Evolutionary conservation across 2,113 vertebrate species (phyloP), one percentile per base, ranked within the genome.

Genomic region (Urocynchramus pylzowi): DNA sequence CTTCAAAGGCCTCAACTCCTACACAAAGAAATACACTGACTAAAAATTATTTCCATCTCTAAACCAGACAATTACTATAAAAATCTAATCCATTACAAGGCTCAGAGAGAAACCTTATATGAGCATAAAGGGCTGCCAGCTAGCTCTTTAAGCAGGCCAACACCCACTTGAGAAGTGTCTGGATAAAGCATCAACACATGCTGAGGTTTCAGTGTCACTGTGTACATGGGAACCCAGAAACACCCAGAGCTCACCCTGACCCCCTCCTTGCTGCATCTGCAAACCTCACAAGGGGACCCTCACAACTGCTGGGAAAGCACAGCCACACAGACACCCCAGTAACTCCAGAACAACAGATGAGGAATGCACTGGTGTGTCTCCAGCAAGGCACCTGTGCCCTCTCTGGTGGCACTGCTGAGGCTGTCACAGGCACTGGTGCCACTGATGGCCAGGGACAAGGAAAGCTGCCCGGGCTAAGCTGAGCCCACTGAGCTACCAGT

Each of bases 101-200:
- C 50, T 78, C 8, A 7, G 68, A 86, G 41, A 78, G 53, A 95
- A 96, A 90, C 68, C 21, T 92, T 73, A 82, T 63, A 88, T 1
- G 50, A 71, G 26, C n/a, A 79, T 7, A 64, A 35, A 95, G 90
- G 78, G 16, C n/a, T 88, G 78, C 60, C 78, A 90, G 77, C 44
- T 70, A 81, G 37, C 45, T 89, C 42, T 77, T 74, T 78, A 70
- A 89, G 68, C n/a, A 93, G 86, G 41, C 83, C 52, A 88, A 88
- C 82, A 73, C 35, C 41, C 41, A 44, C 35, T 90, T 64, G 41
- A 69, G 45, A 41, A 87, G 64, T 13, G 35, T 89, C 94, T 97
- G 95, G 76, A 88, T 89, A 97, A 98, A 13, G 18, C 41, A 95
- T 95, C 86, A 95, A 47, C 2, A 4, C 70, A 30, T 26, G 86